Conservation (phyloP, 2,888 invertebrate species). For the Xestobium rufovillosum region DNA sequence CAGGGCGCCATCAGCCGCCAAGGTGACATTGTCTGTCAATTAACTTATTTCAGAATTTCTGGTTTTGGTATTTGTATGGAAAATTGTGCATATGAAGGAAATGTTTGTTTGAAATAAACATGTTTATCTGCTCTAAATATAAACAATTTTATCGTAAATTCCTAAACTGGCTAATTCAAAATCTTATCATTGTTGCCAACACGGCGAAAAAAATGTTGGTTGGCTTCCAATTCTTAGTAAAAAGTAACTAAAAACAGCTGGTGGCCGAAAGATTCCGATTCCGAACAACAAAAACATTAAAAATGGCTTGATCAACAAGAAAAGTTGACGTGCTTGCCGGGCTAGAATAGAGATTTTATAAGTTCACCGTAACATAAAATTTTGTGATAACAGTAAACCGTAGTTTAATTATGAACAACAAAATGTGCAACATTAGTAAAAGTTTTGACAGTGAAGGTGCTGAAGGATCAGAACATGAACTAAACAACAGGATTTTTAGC, state of each 20-base stretch:
- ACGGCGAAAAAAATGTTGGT: background rate
- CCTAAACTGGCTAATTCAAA: constrained; percentile 7
- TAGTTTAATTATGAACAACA: constrained; percentile 35
- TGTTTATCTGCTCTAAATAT: too few relatives aligned
- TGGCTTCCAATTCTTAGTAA: too few relatives aligned
- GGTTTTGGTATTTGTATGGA: too few relatives aligned
- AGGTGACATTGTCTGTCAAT: too few relatives aligned
- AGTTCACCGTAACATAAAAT: background rate
- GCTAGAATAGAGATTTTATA: constrained; percentile 17
- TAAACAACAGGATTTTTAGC: constrained; percentile 40
- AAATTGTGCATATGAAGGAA: too few relatives aligned
- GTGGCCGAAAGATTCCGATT: constrained; percentile 10
- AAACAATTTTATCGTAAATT: too few relatives aligned
- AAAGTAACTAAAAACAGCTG: constrained; percentile 26
- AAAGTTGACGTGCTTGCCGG: constrained; percentile 16
- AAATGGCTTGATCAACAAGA: constrained; percentile 16
- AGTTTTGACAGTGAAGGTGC: constrained; percentile 34
- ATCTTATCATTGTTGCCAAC: constrained; percentile 10
- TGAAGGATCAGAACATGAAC: constrained; percentile 33
- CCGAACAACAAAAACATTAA: constrained; percentile 19
- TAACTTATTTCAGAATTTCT: too few relatives aligned
- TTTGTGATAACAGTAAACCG: background rate
- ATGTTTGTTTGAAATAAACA: too few relatives aligned
- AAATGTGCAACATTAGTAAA: constrained; percentile 37
- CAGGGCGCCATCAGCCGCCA: too few relatives aligned